A percentile compares a stretch with the other conserved stretches of the same genome.
Conservation (phyloP, 2,888 invertebrate species). For the Chouioia cunea region DNA sequence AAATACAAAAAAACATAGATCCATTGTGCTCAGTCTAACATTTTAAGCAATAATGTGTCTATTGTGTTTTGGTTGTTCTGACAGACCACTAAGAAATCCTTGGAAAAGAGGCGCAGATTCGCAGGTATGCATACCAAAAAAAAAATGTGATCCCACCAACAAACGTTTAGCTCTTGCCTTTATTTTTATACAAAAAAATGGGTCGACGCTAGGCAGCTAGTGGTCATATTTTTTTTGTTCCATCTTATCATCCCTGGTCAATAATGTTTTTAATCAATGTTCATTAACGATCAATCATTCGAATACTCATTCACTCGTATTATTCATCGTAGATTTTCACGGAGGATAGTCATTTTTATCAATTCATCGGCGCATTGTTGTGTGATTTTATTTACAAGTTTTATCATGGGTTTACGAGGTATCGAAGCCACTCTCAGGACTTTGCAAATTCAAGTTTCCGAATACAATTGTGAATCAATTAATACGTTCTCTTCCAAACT, state of each 20-base stretch:
- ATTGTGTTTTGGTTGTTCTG: constrained; percentile 64
- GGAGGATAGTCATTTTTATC: constrained; percentile 27
- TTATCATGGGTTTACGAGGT: constrained; percentile 47
- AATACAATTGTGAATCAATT: background rate
- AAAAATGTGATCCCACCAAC: constrained; percentile 50
- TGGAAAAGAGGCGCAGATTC: constrained; percentile 67
- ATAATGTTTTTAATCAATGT: constrained; percentile 44
- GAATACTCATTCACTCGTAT: constrained; percentile 43
- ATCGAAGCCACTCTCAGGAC: constrained; percentile 51
- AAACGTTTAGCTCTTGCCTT: constrained; percentile 49
- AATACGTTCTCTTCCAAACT: constrained; percentile 4
- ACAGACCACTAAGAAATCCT: constrained; percentile 67
- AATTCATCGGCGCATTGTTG: constrained; percentile 43
- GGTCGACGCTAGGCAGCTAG: constrained; percentile 46
- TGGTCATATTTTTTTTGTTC: constrained; percentile 40
- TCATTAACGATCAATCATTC: constrained; percentile 43
- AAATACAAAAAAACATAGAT: constrained; percentile 36
- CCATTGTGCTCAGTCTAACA: constrained; percentile 51
- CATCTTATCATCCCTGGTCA: constrained; percentile 39
- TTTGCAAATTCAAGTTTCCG: background rate
- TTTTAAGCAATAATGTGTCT: constrained; percentile 50
- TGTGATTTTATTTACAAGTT: constrained; percentile 32
- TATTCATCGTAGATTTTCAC: constrained; percentile 41
- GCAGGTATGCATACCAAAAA: constrained; percentile 64
- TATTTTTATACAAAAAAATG: constrained; percentile 19